phyloP scores from a whole-genome alignment of 2,888 invertebrate genomes.

The Drosophila pseudotakahashii region DNA sequence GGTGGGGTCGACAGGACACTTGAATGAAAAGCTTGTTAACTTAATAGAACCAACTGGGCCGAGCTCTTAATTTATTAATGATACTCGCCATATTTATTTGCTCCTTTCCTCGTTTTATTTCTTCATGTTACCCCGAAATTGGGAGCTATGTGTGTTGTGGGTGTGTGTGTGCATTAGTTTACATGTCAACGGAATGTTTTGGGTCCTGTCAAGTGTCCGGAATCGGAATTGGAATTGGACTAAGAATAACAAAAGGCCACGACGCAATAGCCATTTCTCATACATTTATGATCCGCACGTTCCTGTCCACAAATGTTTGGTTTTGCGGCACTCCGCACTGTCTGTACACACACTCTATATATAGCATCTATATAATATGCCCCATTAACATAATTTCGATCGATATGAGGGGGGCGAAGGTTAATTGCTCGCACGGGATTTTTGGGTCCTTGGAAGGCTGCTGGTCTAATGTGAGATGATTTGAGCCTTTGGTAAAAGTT shows the following conservation, averaged over 20 bases:
- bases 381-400: constrained; percentile 40
- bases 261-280: constrained; percentile 33
- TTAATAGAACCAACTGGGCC: constrained; percentile 66
- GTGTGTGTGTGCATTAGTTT: constrained; percentile 52
- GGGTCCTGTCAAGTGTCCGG: constrained; percentile 49
- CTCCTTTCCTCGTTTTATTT: constrained; percentile 33
- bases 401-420: constrained; percentile 17
- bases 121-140: background rate
- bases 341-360: constrained; percentile 12
- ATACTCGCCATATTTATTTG: constrained; percentile 45
- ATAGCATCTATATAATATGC: constrained; percentile 5
- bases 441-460: background rate
- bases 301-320: background rate
- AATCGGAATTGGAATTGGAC: constrained; percentile 5
- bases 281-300: constrained; percentile 12
- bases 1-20: constrained; percentile 45
- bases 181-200: constrained; percentile 53
- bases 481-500: constrained; percentile 2
- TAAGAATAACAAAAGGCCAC: background rate
- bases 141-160: constrained; percentile 10
- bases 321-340: background rate
- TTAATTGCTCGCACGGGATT: constrained; percentile 21
- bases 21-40: constrained; percentile 78
- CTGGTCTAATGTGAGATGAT: constrained; percentile 8
- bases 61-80: constrained; percentile 69